Evolutionary conservation across 1,140 invertebrate genomes (phyloP).

Genomic region (Grapholita molesta): DNA sequence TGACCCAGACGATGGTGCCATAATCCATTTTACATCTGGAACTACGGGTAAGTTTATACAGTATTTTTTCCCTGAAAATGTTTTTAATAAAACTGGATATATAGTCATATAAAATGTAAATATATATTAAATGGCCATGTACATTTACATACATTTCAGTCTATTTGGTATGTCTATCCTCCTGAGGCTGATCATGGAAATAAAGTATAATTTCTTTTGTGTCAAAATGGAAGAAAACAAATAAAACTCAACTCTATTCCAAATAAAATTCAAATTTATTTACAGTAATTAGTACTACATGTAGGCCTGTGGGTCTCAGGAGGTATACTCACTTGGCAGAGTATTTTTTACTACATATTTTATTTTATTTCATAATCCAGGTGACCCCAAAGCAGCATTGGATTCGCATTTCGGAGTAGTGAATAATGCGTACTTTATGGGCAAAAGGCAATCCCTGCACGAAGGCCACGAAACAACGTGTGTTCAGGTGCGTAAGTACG

Average conservation of each 20-base stretch:
- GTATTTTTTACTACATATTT: background rate
- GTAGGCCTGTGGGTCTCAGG: too few relatives aligned
- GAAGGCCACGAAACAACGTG: slow-evolving; percentile 73
- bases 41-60: slow-evolving; percentile 72
- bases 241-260: too few relatives aligned
- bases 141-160: too few relatives aligned
- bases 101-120: too few relatives aligned
- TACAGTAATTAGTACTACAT: too few relatives aligned
- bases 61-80: slow-evolving; percentile 13
- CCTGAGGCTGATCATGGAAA: too few relatives aligned
- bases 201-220: too few relatives aligned
- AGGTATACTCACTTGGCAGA: background rate
- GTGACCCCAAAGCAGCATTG: slow-evolving; percentile 92
- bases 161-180: too few relatives aligned
- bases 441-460: slow-evolving; percentile 79
- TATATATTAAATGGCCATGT: too few relatives aligned
- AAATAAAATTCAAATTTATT: too few relatives aligned
- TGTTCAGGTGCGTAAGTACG: slow-evolving; percentile 47
- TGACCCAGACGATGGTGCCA: slow-evolving; percentile 83
- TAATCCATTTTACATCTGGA: slow-evolving; percentile 94
- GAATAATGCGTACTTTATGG: slow-evolving; percentile 89
- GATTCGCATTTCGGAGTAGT: slow-evolving; percentile 90
- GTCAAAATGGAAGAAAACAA: too few relatives aligned
- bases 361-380: slow-evolving; percentile 68
- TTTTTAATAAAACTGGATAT: too few relatives aligned